Evolutionary conservation across 2,113 vertebrate genomes (phyloP).

Genomic region (Trachemys scripta): DNA sequence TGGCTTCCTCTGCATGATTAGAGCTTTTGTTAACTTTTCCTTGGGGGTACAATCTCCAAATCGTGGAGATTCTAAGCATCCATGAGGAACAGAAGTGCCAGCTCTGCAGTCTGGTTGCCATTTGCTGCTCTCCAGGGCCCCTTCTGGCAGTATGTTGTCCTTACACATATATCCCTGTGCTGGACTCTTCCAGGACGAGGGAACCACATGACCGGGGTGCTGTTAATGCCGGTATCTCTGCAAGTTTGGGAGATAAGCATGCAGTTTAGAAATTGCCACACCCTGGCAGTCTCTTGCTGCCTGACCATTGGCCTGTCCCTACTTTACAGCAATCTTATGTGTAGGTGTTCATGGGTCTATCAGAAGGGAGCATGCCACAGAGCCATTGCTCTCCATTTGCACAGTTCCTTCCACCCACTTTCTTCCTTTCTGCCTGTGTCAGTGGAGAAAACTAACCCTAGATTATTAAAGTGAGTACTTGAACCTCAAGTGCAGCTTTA

Average conservation of each 20-base stretch:
- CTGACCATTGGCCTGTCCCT: neutral
- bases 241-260: neutral
- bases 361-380: neutral
- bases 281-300: too few relatives aligned
- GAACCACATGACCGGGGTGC: neutral
- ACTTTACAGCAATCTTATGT: neutral
- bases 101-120: neutral
- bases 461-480: neutral
- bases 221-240: neutral
- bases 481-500: neutral
- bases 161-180: rapidly evolving
- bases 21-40: neutral
- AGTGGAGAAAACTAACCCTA: neutral
- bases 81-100: neutral
- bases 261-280: neutral
- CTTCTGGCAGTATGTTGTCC: neutral
- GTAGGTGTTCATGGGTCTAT: rapidly evolving
- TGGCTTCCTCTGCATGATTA: neutral
- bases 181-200: neutral
- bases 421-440: neutral
- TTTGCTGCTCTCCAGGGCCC: neutral
- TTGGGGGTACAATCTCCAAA: neutral
- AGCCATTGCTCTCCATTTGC: rapidly evolving
- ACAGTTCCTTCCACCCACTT: neutral
- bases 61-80: neutral